These are phyloP conservation scores for Drosophila recens DNA, from an alignment of 2,888 invertebrate genomes.

Conservation along the genomic window DNA sequence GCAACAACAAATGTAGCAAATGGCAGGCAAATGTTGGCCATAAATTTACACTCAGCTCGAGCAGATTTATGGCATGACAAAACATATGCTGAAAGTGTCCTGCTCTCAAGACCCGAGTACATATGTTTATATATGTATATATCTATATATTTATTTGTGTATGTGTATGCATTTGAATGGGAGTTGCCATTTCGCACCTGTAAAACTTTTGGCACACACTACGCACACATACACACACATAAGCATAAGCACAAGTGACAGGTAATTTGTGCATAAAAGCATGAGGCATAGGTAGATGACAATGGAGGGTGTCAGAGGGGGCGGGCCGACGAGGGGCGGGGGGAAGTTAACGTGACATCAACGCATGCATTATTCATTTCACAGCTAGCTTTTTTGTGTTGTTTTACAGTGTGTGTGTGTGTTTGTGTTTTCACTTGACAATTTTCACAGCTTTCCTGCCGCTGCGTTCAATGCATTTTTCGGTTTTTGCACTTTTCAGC, in stretches of 20 bases:
- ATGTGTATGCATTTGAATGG: conserved; percentile 8
- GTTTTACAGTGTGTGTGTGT: conserved; percentile 4
- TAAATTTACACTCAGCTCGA: conserved; percentile 47
- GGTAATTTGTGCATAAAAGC: conserved; percentile 76
- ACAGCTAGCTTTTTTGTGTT: conserved; percentile 48
- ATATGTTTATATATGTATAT: neutral
- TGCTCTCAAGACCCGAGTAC: conserved; percentile 5
- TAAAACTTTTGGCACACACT: conserved; percentile 18
- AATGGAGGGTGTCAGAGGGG: neutral
- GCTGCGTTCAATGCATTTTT: conserved; percentile 35
- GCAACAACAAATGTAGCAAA: conserved; percentile 8
- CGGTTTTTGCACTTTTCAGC: conserved; percentile 52
- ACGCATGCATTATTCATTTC: conserved; percentile 70
- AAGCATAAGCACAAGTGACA: conserved; percentile 70
- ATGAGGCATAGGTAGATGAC: conserved; percentile 24
- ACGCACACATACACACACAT: conserved; percentile 50
- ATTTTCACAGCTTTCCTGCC: conserved; percentile 49
- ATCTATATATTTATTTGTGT: conserved; percentile 1
- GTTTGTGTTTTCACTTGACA: conserved; percentile 44
- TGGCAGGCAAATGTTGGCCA: conserved; percentile 48
- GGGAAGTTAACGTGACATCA: conserved; percentile 31
- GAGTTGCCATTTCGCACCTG: conserved; percentile 39
- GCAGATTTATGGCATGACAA: conserved; percentile 58
- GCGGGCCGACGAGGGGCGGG: neutral
- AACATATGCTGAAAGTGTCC: conserved; percentile 49